Evolutionary conservation across 2,888 invertebrate species (phyloP).

Genomic region (Pediacus dermestoides): DNA sequence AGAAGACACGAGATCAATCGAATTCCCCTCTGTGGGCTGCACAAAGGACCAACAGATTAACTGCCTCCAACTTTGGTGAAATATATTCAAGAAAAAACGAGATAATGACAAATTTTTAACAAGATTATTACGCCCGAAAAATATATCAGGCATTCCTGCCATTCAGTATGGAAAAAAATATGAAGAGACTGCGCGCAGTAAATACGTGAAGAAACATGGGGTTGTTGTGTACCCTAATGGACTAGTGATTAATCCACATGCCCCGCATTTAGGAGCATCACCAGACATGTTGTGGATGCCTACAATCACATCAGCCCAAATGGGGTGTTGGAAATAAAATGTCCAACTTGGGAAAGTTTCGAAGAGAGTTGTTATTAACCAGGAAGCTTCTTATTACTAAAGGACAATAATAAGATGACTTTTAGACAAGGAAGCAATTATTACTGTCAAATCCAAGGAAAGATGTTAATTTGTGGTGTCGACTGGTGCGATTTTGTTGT

Average conservation of each 20-base stretch:
- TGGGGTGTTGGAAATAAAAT: constrained; percentile 2
- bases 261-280: background rate
- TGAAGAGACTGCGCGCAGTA: background rate
- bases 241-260: background rate
- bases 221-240: background rate
- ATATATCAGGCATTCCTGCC: background rate
- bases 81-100: background rate
- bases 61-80: too few relatives aligned
- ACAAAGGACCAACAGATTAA: too few relatives aligned
- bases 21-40: too few relatives aligned
- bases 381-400: background rate
- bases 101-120: background rate
- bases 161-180: background rate
- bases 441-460: constrained; percentile 1
- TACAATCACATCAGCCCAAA: background rate
- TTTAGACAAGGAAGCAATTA: too few relatives aligned
- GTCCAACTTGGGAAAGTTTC: background rate
- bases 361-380: background rate
- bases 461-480: constrained; percentile 1
- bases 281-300: background rate
- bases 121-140: background rate
- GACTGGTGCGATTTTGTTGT: constrained; percentile 1
- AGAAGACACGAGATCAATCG: too few relatives aligned
- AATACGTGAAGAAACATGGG: too few relatives aligned
- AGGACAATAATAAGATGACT: too few relatives aligned